Evolutionary conservation across 23 tunicate genomes (phyloP).

Genomic region (Clavelina lepadiformis): DNA sequence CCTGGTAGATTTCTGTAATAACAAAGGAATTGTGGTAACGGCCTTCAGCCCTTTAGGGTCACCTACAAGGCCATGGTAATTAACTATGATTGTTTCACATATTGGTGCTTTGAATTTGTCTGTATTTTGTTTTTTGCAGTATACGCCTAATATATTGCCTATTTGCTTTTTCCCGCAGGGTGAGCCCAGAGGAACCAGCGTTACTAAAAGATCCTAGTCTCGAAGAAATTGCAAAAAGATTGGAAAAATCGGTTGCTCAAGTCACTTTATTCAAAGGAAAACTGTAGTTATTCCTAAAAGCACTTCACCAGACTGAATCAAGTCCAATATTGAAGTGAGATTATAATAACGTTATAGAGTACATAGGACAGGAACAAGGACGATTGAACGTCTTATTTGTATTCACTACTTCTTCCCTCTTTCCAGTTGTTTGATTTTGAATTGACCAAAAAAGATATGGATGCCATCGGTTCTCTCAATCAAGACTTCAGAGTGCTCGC

Average conservation of each 20-base stretch:
- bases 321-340: slow-evolving; percentile 37
- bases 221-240: slow-evolving; percentile 45
- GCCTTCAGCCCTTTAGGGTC: slow-evolving; percentile 76
- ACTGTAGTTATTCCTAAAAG: slow-evolving; percentile 64
- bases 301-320: slow-evolving; percentile 63
- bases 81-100: background rate
- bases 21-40: slow-evolving; percentile 60
- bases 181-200: slow-evolving; percentile 30
- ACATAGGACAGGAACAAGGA: background rate
- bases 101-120: background rate
- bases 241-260: slow-evolving; percentile 56
- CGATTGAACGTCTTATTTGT: background rate
- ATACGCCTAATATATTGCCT: too few relatives aligned
- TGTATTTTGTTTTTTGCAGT: background rate
- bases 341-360: background rate
- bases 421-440: slow-evolving; percentile 72
- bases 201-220: slow-evolving; percentile 66
- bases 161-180: slow-evolving; percentile 10
- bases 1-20: slow-evolving; percentile 41
- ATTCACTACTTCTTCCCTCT: background rate
- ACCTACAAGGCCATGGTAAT: slow-evolving; percentile 73
- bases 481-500: slow-evolving; percentile 44
- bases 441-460: slow-evolving; percentile 61
- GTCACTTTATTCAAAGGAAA: slow-evolving; percentile 75
- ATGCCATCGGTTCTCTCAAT: slow-evolving; percentile 36